A percentile compares a stretch with the other conserved stretches of the same genome.
These are phyloP conservation scores for Cyanoramphus novaezelandiae DNA, from an alignment of 2,113 vertebrate genomes.

Conservation along the genomic window DNA sequence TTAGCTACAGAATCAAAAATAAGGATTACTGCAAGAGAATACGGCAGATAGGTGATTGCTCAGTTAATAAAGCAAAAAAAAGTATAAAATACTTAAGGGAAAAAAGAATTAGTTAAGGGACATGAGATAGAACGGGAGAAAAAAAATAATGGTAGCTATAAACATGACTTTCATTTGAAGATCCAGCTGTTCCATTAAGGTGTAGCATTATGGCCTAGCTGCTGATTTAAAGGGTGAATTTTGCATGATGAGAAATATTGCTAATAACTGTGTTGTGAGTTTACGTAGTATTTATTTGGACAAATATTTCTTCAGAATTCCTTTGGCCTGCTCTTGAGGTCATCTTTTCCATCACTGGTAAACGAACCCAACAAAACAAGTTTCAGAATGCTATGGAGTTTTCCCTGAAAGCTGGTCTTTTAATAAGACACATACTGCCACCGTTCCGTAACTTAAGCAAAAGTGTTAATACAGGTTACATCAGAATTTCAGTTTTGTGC, in stretches of 20 bases:
- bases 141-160: neutral
- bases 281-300: neutral
- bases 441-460: neutral
- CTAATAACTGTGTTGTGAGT: neutral
- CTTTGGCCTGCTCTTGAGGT: neutral
- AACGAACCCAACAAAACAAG: neutral
- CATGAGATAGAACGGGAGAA: too few species aligned
- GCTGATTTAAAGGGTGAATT: neutral
- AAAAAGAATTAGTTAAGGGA: neutral
- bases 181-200: neutral
- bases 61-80: neutral
- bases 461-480: neutral
- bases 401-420: neutral
- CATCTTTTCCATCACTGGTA: neutral
- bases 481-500: neutral
- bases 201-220: neutral
- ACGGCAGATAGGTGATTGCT: neutral
- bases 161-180: neutral
- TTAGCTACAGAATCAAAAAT: neutral
- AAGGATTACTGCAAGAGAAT: neutral
- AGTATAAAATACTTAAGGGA: neutral
- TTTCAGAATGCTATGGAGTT: neutral
- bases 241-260: neutral
- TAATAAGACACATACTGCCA: rapidly evolving
- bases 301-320: neutral